A percentile compares a stretch with the other conserved stretches of the same genome.
Conservation (phyloP, 2,888 invertebrate genomes). For the Imbricaverruca yamaguchii region DNA sequence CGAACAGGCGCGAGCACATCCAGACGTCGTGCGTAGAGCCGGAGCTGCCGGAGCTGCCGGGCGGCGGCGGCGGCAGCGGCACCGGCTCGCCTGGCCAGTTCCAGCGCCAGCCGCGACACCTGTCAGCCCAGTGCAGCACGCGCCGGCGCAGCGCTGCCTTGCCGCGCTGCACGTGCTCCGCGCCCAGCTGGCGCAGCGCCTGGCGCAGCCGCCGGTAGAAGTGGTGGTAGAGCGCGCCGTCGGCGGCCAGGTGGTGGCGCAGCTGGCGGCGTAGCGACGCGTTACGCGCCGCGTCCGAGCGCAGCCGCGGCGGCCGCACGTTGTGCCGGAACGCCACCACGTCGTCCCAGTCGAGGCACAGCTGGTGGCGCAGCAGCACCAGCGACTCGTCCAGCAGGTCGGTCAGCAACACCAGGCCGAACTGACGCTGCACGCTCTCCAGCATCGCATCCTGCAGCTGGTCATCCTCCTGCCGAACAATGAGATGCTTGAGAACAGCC, state of each 20-base stretch:
- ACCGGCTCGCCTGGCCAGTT: not conserved
- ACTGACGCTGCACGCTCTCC: conserved; percentile 88
- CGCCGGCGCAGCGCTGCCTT: conserved; percentile 52
- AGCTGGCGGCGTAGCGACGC: not conserved
- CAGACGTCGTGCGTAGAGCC: not conserved
- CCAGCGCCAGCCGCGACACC: not conserved
- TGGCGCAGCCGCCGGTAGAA: conserved; percentile 33
- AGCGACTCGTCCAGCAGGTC: conserved; percentile 83
- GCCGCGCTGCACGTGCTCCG: conserved; percentile 68
- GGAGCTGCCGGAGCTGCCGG: too few relatives aligned
- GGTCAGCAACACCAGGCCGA: conserved; percentile 92
- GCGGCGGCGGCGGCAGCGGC: not conserved
- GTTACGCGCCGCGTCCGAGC: not conserved
- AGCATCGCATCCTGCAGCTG: conserved; percentile 94
- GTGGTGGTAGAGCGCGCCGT: conserved; percentile 26
- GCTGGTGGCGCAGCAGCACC: conserved; percentile 41
- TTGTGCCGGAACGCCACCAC: conserved; percentile 14
- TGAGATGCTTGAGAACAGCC: conserved; percentile 47
- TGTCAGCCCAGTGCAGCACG: not conserved
- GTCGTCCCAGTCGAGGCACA: conserved; percentile 18
- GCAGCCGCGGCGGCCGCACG: not conserved
- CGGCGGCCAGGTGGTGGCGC: conserved; percentile 35
- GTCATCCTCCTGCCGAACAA: conserved; percentile 89
- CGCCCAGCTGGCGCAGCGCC: conserved; percentile 38
- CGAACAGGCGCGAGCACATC: conserved; percentile 8